Percentiles rank a stretch among this genome's conserved stretches.
These are phyloP conservation scores for Manduca sexta DNA, from an alignment of 1,140 invertebrate genomes.

Conservation along the genomic window DNA sequence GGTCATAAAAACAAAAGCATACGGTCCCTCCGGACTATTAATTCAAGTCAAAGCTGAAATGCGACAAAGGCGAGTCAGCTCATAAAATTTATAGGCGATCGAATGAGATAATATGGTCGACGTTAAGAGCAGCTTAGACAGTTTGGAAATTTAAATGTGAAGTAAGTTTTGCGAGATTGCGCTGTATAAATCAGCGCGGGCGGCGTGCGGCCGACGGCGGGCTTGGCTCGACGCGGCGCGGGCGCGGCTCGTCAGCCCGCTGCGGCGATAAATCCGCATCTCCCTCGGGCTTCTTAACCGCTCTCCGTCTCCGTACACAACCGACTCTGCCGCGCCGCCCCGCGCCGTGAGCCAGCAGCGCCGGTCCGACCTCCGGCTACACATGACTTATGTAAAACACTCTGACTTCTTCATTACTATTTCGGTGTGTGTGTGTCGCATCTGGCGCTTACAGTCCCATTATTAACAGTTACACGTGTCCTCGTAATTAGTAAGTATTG, in stretches of 20 bases:
- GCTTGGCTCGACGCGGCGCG: no score
- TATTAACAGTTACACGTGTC: no score
- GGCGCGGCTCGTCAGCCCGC: slow-evolving; percentile 31
- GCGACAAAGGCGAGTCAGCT: slow-evolving; percentile 66
- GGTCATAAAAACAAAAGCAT: slow-evolving; percentile 34
- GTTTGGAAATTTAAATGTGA: slow-evolving; percentile 73
- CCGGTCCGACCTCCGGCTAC: no score
- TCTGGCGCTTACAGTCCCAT: no score
- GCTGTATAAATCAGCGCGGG: slow-evolving; percentile 66
- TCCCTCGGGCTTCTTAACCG: slow-evolving; percentile 62
- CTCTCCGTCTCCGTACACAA: slow-evolving; percentile 36
- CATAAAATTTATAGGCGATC: slow-evolving; percentile 73
- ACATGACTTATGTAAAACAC: no score
- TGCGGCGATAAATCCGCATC: slow-evolving; percentile 62
- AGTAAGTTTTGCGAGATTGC: slow-evolving; percentile 73
- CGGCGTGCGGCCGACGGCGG: slow-evolving; percentile 24
- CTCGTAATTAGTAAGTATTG: not conserved
- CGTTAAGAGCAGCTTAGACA: slow-evolving; percentile 71
- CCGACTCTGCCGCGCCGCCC: no score
- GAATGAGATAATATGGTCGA: slow-evolving; percentile 72
- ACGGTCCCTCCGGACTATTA: slow-evolving; percentile 52
- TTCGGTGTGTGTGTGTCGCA: no score
- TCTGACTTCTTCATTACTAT: no score
- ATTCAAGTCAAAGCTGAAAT: slow-evolving; percentile 54
- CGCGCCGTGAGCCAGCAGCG: no score